Evolutionary conservation across 2,888 invertebrate genomes (phyloP).

Genomic region (Brassicogethes aeneus): DNA sequence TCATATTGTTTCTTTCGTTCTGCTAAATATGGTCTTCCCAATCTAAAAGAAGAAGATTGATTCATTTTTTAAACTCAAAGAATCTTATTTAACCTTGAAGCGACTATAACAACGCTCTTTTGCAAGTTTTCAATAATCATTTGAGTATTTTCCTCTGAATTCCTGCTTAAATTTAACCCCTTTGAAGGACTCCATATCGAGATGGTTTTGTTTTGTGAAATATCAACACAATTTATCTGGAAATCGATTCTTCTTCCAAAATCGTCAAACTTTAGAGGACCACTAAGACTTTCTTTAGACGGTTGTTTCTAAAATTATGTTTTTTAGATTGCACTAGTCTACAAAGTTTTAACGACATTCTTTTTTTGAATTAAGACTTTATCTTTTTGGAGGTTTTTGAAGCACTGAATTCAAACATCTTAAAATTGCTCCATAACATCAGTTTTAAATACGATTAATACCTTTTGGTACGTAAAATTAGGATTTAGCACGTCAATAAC

Average conservation of each 20-base stretch:
- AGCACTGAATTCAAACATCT: too few species aligned
- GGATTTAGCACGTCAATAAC: too few species aligned
- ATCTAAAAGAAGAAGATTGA: slow-evolving; percentile 36
- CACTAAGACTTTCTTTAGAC: slow-evolving; percentile 48
- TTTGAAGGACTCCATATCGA: slow-evolving; percentile 41
- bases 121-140: slow-evolving; percentile 43
- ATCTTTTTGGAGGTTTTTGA: too few species aligned
- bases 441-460: too few species aligned
- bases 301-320: slow-evolving; percentile 20
- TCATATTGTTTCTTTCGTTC: slow-evolving; percentile 45
- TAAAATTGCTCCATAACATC: too few species aligned
- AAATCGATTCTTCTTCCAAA: slow-evolving; percentile 56
- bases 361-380: too few species aligned
- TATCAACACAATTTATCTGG: slow-evolving; percentile 54
- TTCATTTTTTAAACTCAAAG: not conserved
- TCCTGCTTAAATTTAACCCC: slow-evolving; percentile 22
- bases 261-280: slow-evolving; percentile 56
- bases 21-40: slow-evolving; percentile 64
- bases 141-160: slow-evolving; percentile 32
- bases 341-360: too few species aligned
- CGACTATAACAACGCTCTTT: slow-evolving; percentile 46
- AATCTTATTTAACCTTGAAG: slow-evolving; percentile 42
- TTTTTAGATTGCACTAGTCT: slow-evolving; percentile 5
- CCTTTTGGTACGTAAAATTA: too few species aligned
- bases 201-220: slow-evolving; percentile 49